Conservation (phyloP, 2,797 vertebrate species). For the Sebastes vulpes region DNA sequence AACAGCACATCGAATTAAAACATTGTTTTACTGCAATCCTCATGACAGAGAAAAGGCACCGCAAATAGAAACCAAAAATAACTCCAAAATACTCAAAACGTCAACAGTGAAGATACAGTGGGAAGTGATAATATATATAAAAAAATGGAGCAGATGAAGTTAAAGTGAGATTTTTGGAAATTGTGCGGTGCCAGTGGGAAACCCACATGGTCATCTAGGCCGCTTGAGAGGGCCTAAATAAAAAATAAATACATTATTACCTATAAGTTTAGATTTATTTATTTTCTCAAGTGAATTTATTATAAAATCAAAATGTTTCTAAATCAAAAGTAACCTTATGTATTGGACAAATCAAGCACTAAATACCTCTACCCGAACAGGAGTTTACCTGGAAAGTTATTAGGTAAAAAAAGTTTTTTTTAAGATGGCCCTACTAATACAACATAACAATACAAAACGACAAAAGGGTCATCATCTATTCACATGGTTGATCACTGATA, state of each 20-base stretch:
- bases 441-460: too few species aligned
- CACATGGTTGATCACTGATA: too few species aligned
- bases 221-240: neutral
- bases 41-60: neutral
- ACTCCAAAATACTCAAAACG: neutral
- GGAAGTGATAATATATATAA: neutral
- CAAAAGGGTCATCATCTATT: too few species aligned
- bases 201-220: accelerated
- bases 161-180: neutral
- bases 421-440: too few species aligned
- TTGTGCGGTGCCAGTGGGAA: neutral
- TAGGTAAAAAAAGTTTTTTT: too few species aligned
- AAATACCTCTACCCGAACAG: too few species aligned
- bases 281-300: neutral
- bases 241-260: neutral
- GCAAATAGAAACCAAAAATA: neutral
- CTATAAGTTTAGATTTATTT: neutral
- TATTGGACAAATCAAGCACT: too few species aligned
- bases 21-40: neutral
- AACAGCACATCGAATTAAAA: slow-evolving; percentile 36
- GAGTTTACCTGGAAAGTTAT: too few species aligned
- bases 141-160: neutral
- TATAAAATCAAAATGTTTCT: neutral
- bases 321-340: neutral
- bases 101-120: neutral